These are phyloP conservation scores for Chlorodrepanis virens DNA, from an alignment of 2,113 vertebrate genomes.

Conservation along the genomic window DNA sequence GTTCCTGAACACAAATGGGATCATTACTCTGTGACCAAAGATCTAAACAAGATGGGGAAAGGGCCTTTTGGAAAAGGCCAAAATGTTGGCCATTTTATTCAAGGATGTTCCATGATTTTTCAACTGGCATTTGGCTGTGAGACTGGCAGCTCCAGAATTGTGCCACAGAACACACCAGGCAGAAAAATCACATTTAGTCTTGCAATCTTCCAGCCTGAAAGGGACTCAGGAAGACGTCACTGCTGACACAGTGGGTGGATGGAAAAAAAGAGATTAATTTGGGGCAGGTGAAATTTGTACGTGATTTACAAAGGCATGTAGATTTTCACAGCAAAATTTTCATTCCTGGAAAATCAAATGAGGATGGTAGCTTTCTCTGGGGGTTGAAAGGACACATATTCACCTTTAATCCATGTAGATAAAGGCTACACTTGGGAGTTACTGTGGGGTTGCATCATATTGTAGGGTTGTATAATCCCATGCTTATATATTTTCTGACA, in stretches of 20 bases:
- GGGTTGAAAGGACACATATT: not conserved
- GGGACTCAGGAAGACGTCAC: not conserved
- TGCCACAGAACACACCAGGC: not conserved
- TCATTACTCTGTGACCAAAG: not conserved
- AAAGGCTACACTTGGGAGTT: not conserved
- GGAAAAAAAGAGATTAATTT: not conserved
- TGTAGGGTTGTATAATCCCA: not conserved
- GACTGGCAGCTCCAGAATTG: not conserved
- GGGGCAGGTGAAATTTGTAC: not conserved
- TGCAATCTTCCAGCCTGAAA: not conserved
- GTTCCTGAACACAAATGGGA: not conserved
- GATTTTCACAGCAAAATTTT: not conserved
- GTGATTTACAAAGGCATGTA: not conserved
- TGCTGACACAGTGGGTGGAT: not conserved
- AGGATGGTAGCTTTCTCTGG: not conserved
- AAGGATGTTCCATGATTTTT: not conserved
- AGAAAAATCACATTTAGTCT: not conserved
- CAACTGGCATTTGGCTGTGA: not conserved
- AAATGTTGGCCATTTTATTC: not conserved
- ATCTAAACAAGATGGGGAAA: not conserved
- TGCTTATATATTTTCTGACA: not conserved
- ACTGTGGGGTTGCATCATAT: not conserved
- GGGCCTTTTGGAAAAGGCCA: not conserved
- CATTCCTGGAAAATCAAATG: not conserved
- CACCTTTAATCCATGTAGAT: not conserved